Conservation (phyloP, 2,797 vertebrate genomes). For the Enteromius argenteus region DNA sequence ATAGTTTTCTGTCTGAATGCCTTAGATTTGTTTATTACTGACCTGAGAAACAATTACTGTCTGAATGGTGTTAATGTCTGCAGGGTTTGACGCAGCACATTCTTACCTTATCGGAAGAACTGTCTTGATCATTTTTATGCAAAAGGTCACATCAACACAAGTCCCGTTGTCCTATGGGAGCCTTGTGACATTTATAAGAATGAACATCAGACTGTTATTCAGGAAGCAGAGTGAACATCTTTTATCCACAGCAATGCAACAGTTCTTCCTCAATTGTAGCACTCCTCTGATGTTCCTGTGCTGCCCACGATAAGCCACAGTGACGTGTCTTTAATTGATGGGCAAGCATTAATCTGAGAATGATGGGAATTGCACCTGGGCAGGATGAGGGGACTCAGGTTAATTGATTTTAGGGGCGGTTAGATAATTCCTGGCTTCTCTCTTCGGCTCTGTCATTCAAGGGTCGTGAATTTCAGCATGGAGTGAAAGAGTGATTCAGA, state of each 20-base stretch:
- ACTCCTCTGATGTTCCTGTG: background rate
- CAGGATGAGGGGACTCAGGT: slow-evolving; percentile 50
- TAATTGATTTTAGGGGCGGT: slow-evolving; percentile 54
- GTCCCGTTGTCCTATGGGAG: background rate
- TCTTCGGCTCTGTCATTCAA: slow-evolving; percentile 53
- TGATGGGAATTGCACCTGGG: slow-evolving; percentile 39
- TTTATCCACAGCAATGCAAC: slow-evolving; percentile 1
- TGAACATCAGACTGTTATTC: slow-evolving; percentile 5
- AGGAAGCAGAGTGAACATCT: slow-evolving; percentile 4
- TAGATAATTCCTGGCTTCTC: slow-evolving; percentile 41
- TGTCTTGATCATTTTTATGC: slow-evolving; percentile 21
- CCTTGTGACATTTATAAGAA: slow-evolving; percentile 28
- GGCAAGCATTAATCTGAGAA: slow-evolving; percentile 49
- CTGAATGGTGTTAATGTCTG: background rate
- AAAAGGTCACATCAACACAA: slow-evolving; percentile 26
- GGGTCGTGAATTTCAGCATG: slow-evolving; percentile 44
- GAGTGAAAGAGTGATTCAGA: slow-evolving; percentile 41
- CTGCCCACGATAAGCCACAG: background rate
- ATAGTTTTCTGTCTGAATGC: background rate
- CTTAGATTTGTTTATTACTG: background rate
- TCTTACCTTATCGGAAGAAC: slow-evolving; percentile 8
- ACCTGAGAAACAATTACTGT: slow-evolving; percentile 9
- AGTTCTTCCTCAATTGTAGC: background rate
- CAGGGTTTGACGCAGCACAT: background rate
- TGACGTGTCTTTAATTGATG: slow-evolving; percentile 49